Base-by-base conservation (phyloP, 2,888 invertebrate genomes). In the Ariolimax columbianus region DNA sequence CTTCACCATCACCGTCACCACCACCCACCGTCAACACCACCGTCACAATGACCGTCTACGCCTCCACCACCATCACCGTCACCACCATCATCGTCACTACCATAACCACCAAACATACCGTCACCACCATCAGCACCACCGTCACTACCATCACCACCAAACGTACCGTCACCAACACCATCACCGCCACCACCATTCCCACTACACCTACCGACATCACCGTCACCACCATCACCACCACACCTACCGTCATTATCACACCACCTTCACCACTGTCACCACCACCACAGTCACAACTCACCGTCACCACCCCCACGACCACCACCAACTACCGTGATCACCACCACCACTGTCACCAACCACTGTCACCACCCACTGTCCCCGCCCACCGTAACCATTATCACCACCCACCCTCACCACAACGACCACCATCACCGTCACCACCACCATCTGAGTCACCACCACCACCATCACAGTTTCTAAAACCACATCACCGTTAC, bases 141-240 rank as follows among this genome's bases (percentile, higher is more conserved):
- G n/a, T n/a, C n/a, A 51, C 47, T 6, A 51, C n/a, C 2, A 38
- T n/a, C 59, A 55, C 36, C 1, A 78, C 33, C 38, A 78, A 9
- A 23, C 55, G 23, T 33, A 51, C 30, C 55, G 51, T 17, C 36
- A 77, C 51, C 26, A 75, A 82, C 59, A 40, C 11, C 40, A 73
- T 47, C 33, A 77, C n/a, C 33, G n/a, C 33, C 33, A 77, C 51
- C 33, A 77, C n/a, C 33, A 77, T n/a, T 30, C 47, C n/a, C 55
- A 77, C 19, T n/a, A 77, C 11, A 17, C 33, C 26, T 19, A 30
- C n/a, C 51, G 9, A n/a, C 77, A 77, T 47, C 30, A 47, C n/a
- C 77, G 51, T 47, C 55, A 77, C n/a, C 47, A 77, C n/a, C 7
- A 77, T 47, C 77, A 47, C 17, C n/a, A n/a, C n/a, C n/a, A n/a